These are phyloP conservation scores for Sitodiplosis mosellana DNA, from an alignment of 1,140 invertebrate species.

Conservation along the genomic window DNA sequence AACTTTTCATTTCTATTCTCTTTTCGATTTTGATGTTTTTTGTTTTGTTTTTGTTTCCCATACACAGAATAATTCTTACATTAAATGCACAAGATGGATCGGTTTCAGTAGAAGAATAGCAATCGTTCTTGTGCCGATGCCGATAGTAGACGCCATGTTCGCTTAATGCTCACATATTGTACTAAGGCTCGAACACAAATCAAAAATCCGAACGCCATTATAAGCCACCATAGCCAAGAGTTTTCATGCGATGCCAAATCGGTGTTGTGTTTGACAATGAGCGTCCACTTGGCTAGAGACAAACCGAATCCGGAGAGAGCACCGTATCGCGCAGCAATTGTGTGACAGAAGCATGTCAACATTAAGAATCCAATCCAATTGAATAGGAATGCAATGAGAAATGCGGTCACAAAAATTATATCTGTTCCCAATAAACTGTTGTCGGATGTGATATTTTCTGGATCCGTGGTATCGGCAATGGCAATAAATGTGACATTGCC, in stretches of 20 bases:
- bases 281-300: conserved; percentile 83
- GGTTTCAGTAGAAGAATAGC: conserved; percentile 59
- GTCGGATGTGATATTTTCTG: conserved; percentile 49
- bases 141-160: conserved; percentile 71
- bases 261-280: conserved; percentile 80
- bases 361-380: conserved; percentile 90
- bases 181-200: conserved; percentile 74
- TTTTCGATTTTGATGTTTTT: too few species aligned
- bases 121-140: conserved; percentile 67
- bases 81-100: too few species aligned
- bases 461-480: conserved; percentile 40
- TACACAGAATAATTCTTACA: too few species aligned
- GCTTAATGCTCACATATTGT: conserved; percentile 78
- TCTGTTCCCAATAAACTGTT: conserved; percentile 66
- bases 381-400: conserved; percentile 75
- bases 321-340: conserved; percentile 80
- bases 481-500: conserved; percentile 48
- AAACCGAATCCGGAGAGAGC: conserved; percentile 82
- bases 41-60: too few species aligned
- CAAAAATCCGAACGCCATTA: conserved; percentile 73
- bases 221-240: conserved; percentile 78
- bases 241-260: conserved; percentile 68
- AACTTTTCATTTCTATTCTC: too few species aligned
- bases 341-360: conserved; percentile 83
- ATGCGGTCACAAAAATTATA: conserved; percentile 73